Conservation (phyloP, 2,113 vertebrate species). For the Xenus cinereus region DNA sequence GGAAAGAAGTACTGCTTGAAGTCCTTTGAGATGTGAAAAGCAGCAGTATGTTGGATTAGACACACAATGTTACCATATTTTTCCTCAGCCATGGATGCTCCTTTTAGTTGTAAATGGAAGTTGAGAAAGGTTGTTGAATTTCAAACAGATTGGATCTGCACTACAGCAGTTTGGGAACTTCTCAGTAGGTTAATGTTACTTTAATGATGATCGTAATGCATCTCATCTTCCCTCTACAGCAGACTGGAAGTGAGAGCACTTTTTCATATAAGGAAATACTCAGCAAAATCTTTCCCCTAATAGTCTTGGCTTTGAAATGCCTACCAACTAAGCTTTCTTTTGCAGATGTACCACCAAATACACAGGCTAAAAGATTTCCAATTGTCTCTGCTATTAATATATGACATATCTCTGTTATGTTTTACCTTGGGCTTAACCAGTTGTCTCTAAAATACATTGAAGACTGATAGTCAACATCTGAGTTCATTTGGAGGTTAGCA, state of each 20-base stretch:
- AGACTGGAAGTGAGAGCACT: not conserved
- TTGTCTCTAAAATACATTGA: slow-evolving; percentile 39
- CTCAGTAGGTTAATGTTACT: not conserved
- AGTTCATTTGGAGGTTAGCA: not conserved
- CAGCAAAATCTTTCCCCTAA: not conserved
- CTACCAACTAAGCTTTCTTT: not conserved
- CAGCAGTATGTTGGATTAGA: not conserved
- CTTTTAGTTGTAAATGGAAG: not conserved
- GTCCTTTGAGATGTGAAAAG: not conserved
- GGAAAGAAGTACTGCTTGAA: not conserved
- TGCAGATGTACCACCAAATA: not conserved
- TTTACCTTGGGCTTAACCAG: not conserved
- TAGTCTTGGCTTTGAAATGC: not conserved
- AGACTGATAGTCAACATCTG: not conserved
- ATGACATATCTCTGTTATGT: not conserved
- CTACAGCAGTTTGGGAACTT: not conserved
- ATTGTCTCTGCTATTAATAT: not conserved
- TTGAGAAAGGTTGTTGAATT: not conserved
- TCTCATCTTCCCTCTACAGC: not conserved
- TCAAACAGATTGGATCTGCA: not conserved
- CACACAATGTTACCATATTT: not conserved
- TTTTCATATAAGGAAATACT: not conserved
- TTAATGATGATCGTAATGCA: not conserved
- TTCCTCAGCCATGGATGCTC: not conserved
- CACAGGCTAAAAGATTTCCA: not conserved